Evolutionary conservation across 2,888 invertebrate species (phyloP), one percentile per base, ranked within the genome.

Genomic region (Zygothrica quintamaculata): DNA sequence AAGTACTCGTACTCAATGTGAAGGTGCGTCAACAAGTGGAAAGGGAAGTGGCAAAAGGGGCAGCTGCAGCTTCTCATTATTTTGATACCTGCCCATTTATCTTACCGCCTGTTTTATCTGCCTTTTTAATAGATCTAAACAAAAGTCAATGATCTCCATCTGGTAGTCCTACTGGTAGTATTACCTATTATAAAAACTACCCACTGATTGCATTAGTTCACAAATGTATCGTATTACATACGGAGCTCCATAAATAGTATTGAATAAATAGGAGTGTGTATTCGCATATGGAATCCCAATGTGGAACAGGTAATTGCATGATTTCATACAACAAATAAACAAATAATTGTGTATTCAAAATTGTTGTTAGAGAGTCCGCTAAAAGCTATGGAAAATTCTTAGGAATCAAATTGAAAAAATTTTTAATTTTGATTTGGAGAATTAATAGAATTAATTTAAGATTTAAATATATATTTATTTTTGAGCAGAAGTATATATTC

Each of bases 51-150:
- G n/a, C n/a, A n/a, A 31, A 42, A 7, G 31, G 11, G 22, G n/a
- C 36, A 15, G 26, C 50, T 53, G 67, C 80, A 71, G 60, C 82
- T 48, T 67, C 62, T 64, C 65, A 62, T 64, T 22, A 22, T 79
- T 79, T 79, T 65, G 82, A 82, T 71, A 62, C 66, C 37, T 51
- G 60, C 58, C 59, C 70, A 79, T 82, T 79, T 74, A 79, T 79
- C 77, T 60, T 67, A 77, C 80, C 80, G 80, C 59, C 62, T 37
- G 37, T 44, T 74, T 74, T 82, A 78, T 79, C 67, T 56, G 79
- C 52, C 36, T 48, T 50, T 26, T 43, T 61, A 59, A 61, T 69
- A 73, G 56, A 51, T 43, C 7, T 11, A 1, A 13, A n/a, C 26
- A 39, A 42, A 48, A 56, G 73, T 72, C 69, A 73, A 72, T 53